Evolutionary conservation across 2,113 vertebrate species (phyloP), one percentile per base, ranked within the genome.

Genomic region (Tachysurus fulvidraco): DNA sequence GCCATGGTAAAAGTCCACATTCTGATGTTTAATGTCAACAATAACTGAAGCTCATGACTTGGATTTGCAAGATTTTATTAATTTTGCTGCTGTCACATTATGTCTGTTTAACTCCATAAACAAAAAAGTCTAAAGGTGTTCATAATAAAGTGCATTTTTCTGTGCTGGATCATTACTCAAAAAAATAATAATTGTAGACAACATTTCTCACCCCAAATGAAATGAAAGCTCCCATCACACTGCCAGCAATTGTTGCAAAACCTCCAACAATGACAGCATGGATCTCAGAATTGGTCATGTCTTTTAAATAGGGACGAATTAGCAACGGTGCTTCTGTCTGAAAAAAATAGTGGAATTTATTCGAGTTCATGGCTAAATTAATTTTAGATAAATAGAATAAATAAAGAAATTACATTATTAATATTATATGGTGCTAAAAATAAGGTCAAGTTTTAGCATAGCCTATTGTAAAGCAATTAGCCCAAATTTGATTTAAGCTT

Each of bases 191-290:
- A 36, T 44, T 73, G 44, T 46, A 11, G 17, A 86, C 25, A 62
- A 57, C 2, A 0, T 44, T 21, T 50, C 95, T 95, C 91, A 98
- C 98, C 93, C 97, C 97, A 86, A 98, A 98, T 46, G 96, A 96
- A 88, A 99, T 98, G 90, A 96, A 99, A 30, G 97, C 96, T 81
- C 98, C 98, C 95, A 99, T 95, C 54, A 99, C 98, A 0, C 96
- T 97, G 81, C 97, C 98, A 10, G 98, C 97, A 10, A 99, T 98
- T 65, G 98, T 99, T 67, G 97, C 96, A 91, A 99, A 99, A 41
- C 97, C 97, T 2, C 97, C 98, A 2, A 95, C 94, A 96, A 99
- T 97, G 84, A 99, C 97, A 0, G 97, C 94, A 0, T 99, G 98
- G 79, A 99, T 90, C 92, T 99, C 98, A 79, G 98, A 99, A 55